Evolutionary conservation across 2,113 vertebrate species (phyloP), one percentile per base, ranked within the genome.

Genomic region (Morone chrysops): DNA sequence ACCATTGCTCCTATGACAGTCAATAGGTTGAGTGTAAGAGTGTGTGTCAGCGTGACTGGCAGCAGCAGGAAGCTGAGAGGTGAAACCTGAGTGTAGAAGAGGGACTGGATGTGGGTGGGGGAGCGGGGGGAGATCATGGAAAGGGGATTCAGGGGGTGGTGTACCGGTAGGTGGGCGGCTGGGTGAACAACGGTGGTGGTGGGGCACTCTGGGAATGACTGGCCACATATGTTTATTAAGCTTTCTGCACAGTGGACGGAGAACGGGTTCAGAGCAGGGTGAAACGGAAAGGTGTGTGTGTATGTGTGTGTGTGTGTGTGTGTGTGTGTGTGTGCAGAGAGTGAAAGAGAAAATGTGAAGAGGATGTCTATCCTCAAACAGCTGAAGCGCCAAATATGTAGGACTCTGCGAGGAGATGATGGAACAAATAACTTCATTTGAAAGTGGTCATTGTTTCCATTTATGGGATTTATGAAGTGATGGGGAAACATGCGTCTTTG

Each of bases 211-310:
- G 78, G 81, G 86, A 90, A 78, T 80, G 71, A 83, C 82, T 91
- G 40, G 66, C 76, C 74, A 48, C 78, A 78, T 13, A 71, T 93
- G 92, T 93, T 94, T 93, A 92, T 94, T 91, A 90, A 81, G 65
- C 50, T 92, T 93, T 93, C 88, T 89, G 79, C 77, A 84, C 36
- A 82, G 85, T 87, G 83, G 78, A 88, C 61, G 70, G 84, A 74
- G 83, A 81, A 85, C 50, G 75, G 70, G 92, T 94, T 94, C 92
- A 93, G 87, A 81, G 75, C 22, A 36, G 86, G 92, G 92, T 92
- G 92, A 93, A 92, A 76, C 70, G 86, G 91, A 90, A n/a, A n/a
- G n/a, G 54, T 68, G 68, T 17, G 66, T 70, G 61, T 70, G 47
- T 56, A 66, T 78, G 73, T 43, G 72, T 66, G 70, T 75, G 53